Conservation (phyloP, 2,113 vertebrate genomes). For the Ailuropoda melanoleuca region DNA sequence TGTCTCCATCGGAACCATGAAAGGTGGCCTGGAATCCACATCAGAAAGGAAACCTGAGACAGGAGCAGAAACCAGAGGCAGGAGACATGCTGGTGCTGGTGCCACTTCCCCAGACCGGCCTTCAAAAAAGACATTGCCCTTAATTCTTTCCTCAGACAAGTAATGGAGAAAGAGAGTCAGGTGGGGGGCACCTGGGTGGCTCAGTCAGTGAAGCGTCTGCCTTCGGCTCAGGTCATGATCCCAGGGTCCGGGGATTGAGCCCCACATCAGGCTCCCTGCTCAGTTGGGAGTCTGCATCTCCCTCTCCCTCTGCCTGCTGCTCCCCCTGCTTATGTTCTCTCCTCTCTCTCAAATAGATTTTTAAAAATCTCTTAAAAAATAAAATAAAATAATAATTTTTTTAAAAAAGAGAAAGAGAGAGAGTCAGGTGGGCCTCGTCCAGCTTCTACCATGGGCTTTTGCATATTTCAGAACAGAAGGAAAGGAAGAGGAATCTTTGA, state of each 20-base stretch:
- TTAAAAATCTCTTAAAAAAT: no score
- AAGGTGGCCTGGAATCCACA: not conserved
- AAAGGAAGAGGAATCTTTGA: not conserved
- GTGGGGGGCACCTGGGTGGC: no score
- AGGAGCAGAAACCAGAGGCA: not conserved
- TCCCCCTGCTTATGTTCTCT: no score
- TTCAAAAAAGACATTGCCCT: not conserved
- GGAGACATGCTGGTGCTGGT: accelerated
- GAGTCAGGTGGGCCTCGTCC: not conserved
- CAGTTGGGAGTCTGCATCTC: no score
- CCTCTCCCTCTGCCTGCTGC: no score
- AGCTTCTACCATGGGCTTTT: not conserved
- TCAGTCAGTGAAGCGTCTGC: no score
- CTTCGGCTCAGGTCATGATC: no score
- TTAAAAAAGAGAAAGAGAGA: not conserved
- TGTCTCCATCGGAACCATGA: not conserved
- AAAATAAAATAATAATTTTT: no score
- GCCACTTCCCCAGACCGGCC: not conserved
- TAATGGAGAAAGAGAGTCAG: not conserved
- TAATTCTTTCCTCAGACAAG: not conserved
- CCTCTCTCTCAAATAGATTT: no score
- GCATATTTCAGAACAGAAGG: slow-evolving; percentile 29
- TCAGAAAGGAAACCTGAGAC: not conserved
- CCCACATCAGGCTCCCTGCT: no score
- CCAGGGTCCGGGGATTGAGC: no score